Percentiles rank a stretch among this genome's conserved stretches.
Conservation (phyloP, 2,113 vertebrate species). For the Pithys albifrons region DNA sequence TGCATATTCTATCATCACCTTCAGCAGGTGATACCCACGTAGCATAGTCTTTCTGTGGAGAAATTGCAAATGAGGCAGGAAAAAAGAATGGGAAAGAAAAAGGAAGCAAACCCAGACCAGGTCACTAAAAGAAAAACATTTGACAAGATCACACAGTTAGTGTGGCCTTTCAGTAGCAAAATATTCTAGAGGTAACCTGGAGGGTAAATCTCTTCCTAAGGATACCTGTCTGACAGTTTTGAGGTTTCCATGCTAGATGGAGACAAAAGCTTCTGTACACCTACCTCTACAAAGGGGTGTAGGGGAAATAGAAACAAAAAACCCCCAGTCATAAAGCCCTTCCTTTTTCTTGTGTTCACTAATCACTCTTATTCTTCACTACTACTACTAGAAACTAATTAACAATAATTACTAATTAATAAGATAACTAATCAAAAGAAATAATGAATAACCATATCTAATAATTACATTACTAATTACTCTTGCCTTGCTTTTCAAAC, state of each 20-base stretch:
- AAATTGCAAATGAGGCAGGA: neutral
- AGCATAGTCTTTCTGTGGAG: neutral
- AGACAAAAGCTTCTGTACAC: neutral
- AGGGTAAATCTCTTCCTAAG: neutral
- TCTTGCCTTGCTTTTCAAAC: neutral
- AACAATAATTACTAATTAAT: neutral
- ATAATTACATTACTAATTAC: neutral
- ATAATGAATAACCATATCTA: neutral
- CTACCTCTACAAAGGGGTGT: neutral
- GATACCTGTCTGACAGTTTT: neutral
- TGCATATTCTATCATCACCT: neutral
- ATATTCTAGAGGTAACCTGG: neutral
- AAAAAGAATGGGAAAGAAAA: neutral
- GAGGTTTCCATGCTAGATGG: neutral
- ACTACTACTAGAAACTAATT: neutral
- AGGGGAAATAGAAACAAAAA: neutral
- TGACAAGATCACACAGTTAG: neutral
- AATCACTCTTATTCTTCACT: neutral
- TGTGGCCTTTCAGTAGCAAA: neutral
- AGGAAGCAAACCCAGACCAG: neutral
- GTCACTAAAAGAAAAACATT: neutral
- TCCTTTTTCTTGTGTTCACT: neutral
- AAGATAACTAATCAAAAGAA: neutral
- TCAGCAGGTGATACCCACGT: neutral
- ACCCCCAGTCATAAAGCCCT: neutral